Conservation (phyloP, 2,113 vertebrate species). For the Lepus europaeus region DNA sequence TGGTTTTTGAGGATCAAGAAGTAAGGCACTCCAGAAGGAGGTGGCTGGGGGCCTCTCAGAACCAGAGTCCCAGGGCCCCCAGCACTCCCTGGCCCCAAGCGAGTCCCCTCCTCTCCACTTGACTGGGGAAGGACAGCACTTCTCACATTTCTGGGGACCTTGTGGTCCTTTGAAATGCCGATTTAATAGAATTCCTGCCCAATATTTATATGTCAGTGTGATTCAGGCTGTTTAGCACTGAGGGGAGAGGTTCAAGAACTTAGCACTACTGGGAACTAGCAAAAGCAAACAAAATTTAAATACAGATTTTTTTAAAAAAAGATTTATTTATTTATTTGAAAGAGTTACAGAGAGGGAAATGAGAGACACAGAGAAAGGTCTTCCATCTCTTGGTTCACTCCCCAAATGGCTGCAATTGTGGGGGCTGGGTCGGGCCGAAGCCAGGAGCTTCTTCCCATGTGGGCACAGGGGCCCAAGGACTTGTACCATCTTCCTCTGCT, state of each 20-base stretch:
- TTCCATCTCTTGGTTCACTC: too few relatives aligned
- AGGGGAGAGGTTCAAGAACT: neutral
- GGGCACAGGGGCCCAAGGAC: too few relatives aligned
- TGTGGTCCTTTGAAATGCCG: neutral
- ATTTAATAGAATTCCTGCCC: neutral
- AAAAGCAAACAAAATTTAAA: neutral
- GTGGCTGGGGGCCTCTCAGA: neutral
- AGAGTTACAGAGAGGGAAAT: too few relatives aligned
- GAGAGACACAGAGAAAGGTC: too few relatives aligned
- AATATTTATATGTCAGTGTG: neutral
- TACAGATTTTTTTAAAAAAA: neutral
- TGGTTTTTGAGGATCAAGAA: neutral
- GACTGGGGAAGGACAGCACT: too few relatives aligned
- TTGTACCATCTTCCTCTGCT: too few relatives aligned
- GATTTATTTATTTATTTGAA: too few relatives aligned
- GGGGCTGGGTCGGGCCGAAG: too few relatives aligned
- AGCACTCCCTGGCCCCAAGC: fast-evolving
- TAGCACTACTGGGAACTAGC: neutral
- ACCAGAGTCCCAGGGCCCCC: neutral
- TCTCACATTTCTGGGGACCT: neutral
- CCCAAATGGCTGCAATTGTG: too few relatives aligned
- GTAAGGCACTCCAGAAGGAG: neutral
- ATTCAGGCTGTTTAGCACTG: neutral
- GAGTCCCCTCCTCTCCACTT: fast-evolving
- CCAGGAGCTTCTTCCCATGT: too few relatives aligned